phyloP scores from a whole-genome alignment of 2,797 vertebrate species.

The Brachymystax lenok region DNA sequence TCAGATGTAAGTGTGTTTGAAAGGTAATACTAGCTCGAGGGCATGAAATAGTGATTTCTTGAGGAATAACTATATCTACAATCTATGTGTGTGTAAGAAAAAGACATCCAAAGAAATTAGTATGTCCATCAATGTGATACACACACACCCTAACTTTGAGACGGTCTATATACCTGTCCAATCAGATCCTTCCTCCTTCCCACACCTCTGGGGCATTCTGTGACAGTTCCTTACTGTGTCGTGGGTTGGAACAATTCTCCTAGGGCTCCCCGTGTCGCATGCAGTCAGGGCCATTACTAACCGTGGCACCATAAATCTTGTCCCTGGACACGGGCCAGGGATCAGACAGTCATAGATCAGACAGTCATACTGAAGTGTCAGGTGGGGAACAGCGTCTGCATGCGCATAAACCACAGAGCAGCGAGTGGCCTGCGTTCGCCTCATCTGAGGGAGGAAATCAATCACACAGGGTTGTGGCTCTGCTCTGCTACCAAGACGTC shows the following conservation, averaged over 20 bases:
- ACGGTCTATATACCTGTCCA: neutral
- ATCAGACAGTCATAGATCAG: constrained; percentile 60
- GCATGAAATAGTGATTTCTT: neutral
- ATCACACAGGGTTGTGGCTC: constrained; percentile 56
- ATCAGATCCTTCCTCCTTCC: neutral
- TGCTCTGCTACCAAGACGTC: constrained; percentile 18
- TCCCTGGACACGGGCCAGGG: constrained; percentile 56
- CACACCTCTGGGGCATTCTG: neutral
- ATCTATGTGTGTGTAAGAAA: too few species aligned
- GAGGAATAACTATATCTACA: neutral
- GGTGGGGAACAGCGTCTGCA: constrained; percentile 59
- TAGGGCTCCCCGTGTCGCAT: constrained; percentile 31
- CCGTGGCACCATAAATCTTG: constrained; percentile 64
- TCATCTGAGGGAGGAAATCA: constrained; percentile 63
- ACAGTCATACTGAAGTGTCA: constrained; percentile 60
- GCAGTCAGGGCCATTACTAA: constrained; percentile 25
- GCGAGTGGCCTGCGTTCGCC: constrained; percentile 5
- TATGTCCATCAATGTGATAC: neutral
- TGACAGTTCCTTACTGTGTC: constrained; percentile 29
- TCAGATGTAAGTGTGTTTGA: neutral
- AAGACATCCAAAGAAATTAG: too few species aligned
- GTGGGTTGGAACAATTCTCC: constrained; percentile 41
- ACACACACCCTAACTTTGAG: neutral
- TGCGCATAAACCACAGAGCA: constrained; percentile 3
- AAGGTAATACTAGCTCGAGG: too few species aligned